A percentile compares a stretch with the other conserved stretches of the same genome.
phyloP scores from a whole-genome alignment of 2,797 vertebrate species.

The Hapalemur alaotrensis region DNA sequence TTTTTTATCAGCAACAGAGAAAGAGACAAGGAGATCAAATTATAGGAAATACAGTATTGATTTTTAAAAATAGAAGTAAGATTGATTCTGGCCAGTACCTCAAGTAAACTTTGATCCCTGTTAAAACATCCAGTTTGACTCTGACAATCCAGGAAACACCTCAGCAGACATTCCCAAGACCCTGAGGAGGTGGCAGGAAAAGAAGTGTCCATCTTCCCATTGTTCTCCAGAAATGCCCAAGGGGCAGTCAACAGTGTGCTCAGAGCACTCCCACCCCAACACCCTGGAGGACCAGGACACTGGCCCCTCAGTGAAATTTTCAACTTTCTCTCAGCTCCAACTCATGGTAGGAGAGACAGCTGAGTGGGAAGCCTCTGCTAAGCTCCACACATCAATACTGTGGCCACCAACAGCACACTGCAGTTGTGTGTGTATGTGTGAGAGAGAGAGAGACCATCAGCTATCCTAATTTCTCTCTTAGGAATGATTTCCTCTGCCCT shows the following conservation, averaged over 20 bases:
- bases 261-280: neutral
- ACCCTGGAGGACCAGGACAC: neutral
- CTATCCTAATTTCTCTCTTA: neutral
- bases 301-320: neutral
- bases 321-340: neutral
- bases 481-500: neutral
- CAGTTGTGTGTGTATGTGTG: too few relatives aligned
- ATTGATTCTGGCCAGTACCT: slow-evolving; percentile 48
- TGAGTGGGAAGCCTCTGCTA: neutral
- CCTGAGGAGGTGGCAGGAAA: neutral
- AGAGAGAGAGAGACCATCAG: neutral
- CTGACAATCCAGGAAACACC: neutral
- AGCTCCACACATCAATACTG: neutral
- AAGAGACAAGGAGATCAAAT: slow-evolving; percentile 26
- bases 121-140: slow-evolving; percentile 49
- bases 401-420: neutral
- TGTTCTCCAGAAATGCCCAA: neutral
- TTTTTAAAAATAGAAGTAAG: slow-evolving; percentile 66
- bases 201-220: neutral
- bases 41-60: slow-evolving; percentile 62
- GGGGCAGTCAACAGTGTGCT: neutral
- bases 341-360: neutral
- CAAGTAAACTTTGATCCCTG: slow-evolving; percentile 31
- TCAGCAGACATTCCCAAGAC: neutral
- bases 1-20: slow-evolving; percentile 29